Evolutionary conservation across 2,113 vertebrate species (phyloP), one percentile per base, ranked within the genome.

Genomic region (Sylvilagus bachmani): DNA sequence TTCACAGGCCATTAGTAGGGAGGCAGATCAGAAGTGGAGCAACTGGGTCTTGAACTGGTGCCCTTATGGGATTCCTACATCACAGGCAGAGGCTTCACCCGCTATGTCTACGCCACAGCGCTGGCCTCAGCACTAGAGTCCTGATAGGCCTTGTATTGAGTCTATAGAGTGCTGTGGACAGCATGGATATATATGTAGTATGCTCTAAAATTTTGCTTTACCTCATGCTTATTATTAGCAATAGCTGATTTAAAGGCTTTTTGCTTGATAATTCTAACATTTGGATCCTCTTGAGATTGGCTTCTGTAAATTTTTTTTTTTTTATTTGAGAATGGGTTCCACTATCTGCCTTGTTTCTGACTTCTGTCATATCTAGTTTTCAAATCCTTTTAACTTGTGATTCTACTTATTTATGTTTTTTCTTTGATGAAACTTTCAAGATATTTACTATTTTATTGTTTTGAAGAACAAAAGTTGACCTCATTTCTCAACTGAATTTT

Each of bases 181-280:
- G 33, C 38, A 64, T 81, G 58, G 14, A 38, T 25, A 38, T 38
- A 3, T 31, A 61, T 38, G 17, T 2, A 83, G 7, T 33, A 24
- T 75, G 31, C 29, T 75, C 31, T 86, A 86, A 86, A 70, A n/a
- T 62, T 82, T 90, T 86, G 24, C 9, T 69, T 82, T 86, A 86
- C 3, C 27, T 33, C 25, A 22, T 85, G n/a, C 14, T 75, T 25
- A 21, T 29, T 55, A 77, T 64, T 77, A 90, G 38, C 31, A 55
- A 51, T 55, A 86, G 62, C 31, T 87, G 9, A 27, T 77, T 64
- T 81, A 87, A 71, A 70, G 17, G 0, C 13, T 11, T 90, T 86
- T 81, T 90, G 51, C 12, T 31, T 44, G 12, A 1, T 69, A 62
- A 70, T 82, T 77, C 38, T 87, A 64, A 82, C n/a, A 87, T 17